phyloP scores from a whole-genome alignment of 37 sponge, comb jelly and placozoan genomes.

The Spongilla lacustris region DNA sequence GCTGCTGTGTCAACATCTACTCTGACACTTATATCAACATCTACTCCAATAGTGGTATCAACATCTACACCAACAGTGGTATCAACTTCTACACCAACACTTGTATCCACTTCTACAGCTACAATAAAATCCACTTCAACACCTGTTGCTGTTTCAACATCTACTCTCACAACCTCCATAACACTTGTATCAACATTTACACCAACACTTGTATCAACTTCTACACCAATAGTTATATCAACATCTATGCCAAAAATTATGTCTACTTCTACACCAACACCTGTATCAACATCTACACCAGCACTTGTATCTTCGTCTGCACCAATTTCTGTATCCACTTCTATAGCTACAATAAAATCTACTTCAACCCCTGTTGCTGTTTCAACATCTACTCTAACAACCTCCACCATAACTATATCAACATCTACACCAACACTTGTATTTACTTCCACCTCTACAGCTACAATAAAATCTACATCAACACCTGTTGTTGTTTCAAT shows the following conservation, averaged over 20 bases:
- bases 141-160: not conserved
- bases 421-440: not conserved
- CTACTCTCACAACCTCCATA: not conserved
- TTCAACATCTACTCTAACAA: not conserved
- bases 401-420: too few species aligned
- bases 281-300: not conserved
- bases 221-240: not conserved
- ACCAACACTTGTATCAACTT: not conserved
- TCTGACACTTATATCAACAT: too few species aligned
- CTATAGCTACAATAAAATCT: not conserved
- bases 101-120: not conserved
- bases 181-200: not conserved
- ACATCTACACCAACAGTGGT: not conserved
- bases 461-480: not conserved
- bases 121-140: not conserved
- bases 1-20: too few species aligned
- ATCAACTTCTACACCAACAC: not conserved
- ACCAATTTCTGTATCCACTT: not conserved
- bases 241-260: not conserved
- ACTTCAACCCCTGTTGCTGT: not conserved
- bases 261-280: not conserved
- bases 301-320: not conserved
- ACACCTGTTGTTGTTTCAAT: too few species aligned
- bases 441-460: not conserved
- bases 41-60: not conserved